Evolutionary conservation across 2,888 invertebrate species (phyloP), one percentile per base, ranked within the genome.

Genomic region (Trisateles emortualis): DNA sequence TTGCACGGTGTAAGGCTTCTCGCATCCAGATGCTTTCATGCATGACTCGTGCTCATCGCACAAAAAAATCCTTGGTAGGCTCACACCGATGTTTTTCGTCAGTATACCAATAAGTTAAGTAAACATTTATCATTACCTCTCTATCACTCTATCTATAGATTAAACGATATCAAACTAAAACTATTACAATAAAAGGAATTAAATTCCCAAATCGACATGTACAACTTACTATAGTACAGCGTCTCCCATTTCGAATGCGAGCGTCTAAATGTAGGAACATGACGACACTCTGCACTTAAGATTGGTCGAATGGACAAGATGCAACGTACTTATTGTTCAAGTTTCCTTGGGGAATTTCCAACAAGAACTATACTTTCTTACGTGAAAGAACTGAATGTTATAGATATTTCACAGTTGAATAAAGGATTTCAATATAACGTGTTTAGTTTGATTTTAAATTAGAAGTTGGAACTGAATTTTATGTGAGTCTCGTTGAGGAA

Each of bases 241-340:
- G 64, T 62, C 60, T 58, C 47, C 48, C 44, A 45, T 52, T 47
- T 24, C 45, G 50, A 69, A 64, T 61, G 53, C 56, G 66, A 71
- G 69, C 64, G 70, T 76, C 78, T 76, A 72, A 76, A 82, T 76
- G 73, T 75, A 68, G 74, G 68, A 57, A 74, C 78, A 79, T 72
- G 77, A 82, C 83, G 71, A 76, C 74, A 72, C 69, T 78, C 72
- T 76, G 81, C 83, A 83, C 82, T 83, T 79, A 81, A 76, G 77
- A 76, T 76, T 68, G 76, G 79, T 75, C 67, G 74, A 68, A 66
- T 69, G 62, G 73, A 74, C 76, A 73, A 79, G 76, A 77, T 74
- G 76, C 79, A 76, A 46, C 69, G 61, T 68, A 65, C 66, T 65
- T 69, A 75, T 72, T 74, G 79, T 79, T 69, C 59, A 68, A 74